Evolutionary conservation across 2,888 invertebrate species (phyloP).

Genomic region (Xanthorhoe spadicearia): DNA sequence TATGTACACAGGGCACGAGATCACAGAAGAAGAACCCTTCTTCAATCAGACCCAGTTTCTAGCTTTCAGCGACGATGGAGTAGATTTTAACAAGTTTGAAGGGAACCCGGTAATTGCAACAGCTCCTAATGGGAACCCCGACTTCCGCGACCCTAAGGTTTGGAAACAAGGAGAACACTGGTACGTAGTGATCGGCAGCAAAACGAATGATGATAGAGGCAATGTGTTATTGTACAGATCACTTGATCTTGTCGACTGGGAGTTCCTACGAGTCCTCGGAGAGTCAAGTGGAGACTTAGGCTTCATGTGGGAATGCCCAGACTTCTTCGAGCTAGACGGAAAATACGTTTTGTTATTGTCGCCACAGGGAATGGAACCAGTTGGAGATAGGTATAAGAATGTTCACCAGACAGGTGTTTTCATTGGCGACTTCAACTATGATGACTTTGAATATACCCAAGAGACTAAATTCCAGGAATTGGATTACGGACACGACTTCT

Average conservation of each 20-base stretch:
- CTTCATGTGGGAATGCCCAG: conserved; percentile 84
- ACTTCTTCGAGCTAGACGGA: conserved; percentile 76
- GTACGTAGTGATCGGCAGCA: conserved; percentile 76
- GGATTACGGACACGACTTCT: conserved; percentile 79
- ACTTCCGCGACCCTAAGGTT: conserved; percentile 81
- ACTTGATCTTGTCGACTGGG: conserved; percentile 68
- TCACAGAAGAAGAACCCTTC: conserved; percentile 58
- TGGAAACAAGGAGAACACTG: conserved; percentile 73
- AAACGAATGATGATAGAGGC: conserved; percentile 65
- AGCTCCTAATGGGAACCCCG: conserved; percentile 67
- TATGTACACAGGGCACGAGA: conserved; percentile 71
- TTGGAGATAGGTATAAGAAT: conserved; percentile 76
- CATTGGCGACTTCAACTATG: conserved; percentile 74
- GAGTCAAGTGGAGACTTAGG: conserved; percentile 70
- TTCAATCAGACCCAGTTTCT: conserved; percentile 72
- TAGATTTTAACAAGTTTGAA: conserved; percentile 70
- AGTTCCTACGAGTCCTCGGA: conserved; percentile 66
- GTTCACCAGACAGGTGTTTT: conserved; percentile 72
- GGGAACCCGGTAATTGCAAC: conserved; percentile 71
- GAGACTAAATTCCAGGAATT: conserved; percentile 72
- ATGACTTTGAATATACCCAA: conserved; percentile 67
- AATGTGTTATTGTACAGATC: conserved; percentile 75
- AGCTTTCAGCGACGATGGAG: conserved; percentile 71
- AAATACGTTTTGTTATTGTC: conserved; percentile 75
- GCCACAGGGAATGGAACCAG: conserved; percentile 70